Percentiles rank a stretch among this genome's conserved stretches.
Conservation (phyloP, 2,113 vertebrate species). For the Pteropus alecto region DNA sequence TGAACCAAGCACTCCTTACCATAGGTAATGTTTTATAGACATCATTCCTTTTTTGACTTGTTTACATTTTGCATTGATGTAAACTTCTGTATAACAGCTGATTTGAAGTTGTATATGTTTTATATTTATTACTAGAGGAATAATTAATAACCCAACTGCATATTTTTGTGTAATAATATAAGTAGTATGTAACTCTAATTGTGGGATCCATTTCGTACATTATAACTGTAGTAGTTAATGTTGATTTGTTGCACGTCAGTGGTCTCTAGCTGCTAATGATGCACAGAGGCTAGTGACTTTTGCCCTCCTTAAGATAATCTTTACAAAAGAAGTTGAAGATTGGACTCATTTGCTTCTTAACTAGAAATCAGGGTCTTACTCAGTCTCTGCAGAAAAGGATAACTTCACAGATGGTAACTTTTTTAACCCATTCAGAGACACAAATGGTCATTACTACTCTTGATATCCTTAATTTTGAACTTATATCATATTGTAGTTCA, state of each 20-base stretch:
- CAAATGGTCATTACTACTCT: not conserved
- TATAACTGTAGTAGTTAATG: not conserved
- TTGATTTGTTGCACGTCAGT: not conserved
- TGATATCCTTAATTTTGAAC: slow-evolving; percentile 17
- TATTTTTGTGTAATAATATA: not conserved
- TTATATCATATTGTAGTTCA: not conserved
- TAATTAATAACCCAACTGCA: not conserved
- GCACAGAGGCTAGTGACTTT: not conserved
- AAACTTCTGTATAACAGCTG: not conserved
- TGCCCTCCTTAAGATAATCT: not conserved
- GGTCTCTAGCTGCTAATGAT: not conserved
- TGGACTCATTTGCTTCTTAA: slow-evolving; percentile 10
- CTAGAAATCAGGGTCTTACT: not conserved
- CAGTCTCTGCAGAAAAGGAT: not conserved
- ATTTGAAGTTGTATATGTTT: slow-evolving; percentile 18
- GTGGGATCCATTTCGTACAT: not conserved
- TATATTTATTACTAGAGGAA: not conserved
- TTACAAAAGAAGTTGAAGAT: not conserved
- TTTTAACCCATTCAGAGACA: not conserved
- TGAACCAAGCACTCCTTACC: slow-evolving; percentile 97
- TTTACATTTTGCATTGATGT: not conserved
- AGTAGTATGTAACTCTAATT: not conserved
- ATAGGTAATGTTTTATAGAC: slow-evolving; percentile 84
- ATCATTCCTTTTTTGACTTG: not conserved
- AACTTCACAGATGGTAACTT: not conserved